phyloP scores from a whole-genome alignment of 2,113 vertebrate species.

The Campylorhamphus procurvoides region DNA sequence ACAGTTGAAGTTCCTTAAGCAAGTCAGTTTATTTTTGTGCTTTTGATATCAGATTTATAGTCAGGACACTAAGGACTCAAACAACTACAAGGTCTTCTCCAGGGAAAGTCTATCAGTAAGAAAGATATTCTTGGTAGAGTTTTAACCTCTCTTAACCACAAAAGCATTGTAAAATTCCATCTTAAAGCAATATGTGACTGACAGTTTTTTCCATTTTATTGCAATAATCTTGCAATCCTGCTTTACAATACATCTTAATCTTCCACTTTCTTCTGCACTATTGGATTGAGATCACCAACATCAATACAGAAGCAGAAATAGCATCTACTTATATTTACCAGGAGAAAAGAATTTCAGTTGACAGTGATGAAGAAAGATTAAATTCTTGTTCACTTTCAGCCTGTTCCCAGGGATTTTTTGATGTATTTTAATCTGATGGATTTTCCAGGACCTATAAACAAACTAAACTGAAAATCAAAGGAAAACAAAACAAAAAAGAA shows the following conservation, averaged over 20 bases:
- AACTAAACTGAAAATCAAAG: neutral
- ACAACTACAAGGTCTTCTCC: constrained; percentile 57
- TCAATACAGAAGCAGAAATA: constrained; percentile 49
- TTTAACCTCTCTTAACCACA: constrained; percentile 43
- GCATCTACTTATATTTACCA: constrained; percentile 58
- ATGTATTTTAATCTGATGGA: constrained; percentile 31
- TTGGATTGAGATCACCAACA: constrained; percentile 44
- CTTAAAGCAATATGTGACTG: constrained; percentile 38
- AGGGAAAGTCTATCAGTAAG: constrained; percentile 15
- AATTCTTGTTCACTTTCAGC: constrained; percentile 38
- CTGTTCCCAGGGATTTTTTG: constrained; percentile 36
- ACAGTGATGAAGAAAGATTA: constrained; percentile 61
- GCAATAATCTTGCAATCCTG: constrained; percentile 49
- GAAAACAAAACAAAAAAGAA: neutral
- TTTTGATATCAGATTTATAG: constrained; percentile 53
- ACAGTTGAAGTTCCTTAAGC: constrained; percentile 35
- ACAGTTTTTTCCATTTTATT: constrained; percentile 43
- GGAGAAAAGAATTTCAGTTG: constrained; percentile 31
- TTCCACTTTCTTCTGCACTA: constrained; percentile 21
- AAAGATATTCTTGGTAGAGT: constrained; percentile 52
- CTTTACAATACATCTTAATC: constrained; percentile 59
- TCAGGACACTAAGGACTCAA: constrained; percentile 55
- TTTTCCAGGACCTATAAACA: constrained; percentile 25
- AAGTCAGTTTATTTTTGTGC: constrained; percentile 54
- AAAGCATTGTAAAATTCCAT: constrained; percentile 35